Percentiles rank a stretch among this genome's conserved stretches.
These are phyloP conservation scores for Nomada ruficornis DNA, from an alignment of 2,888 invertebrate species.

Conservation along the genomic window DNA sequence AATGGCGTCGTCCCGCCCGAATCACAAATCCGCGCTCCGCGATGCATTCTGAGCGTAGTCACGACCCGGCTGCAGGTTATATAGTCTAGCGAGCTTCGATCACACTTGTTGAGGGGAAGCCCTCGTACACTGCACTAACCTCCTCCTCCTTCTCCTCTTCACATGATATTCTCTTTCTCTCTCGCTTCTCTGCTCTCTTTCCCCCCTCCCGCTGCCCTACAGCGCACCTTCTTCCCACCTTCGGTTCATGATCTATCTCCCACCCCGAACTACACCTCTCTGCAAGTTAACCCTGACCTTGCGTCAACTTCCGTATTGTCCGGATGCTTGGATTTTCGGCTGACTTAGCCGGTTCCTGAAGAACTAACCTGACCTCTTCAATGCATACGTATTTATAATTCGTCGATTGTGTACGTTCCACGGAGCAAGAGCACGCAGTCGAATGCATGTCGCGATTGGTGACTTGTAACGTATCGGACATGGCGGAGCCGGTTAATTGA, in stretches of 20 bases:
- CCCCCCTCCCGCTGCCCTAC: slow-evolving; percentile 25
- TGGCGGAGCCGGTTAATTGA: not conserved
- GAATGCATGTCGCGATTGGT: not conserved
- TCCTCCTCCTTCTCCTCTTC: slow-evolving; percentile 43
- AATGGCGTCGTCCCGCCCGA: slow-evolving; percentile 26
- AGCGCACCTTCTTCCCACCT: slow-evolving; percentile 64
- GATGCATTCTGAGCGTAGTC: slow-evolving; percentile 68
- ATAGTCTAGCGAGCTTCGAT: slow-evolving; percentile 72
- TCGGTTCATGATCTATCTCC: slow-evolving; percentile 70
- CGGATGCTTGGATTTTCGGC: slow-evolving; percentile 70
- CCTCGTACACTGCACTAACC: slow-evolving; percentile 59
- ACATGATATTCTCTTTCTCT: slow-evolving; percentile 50
- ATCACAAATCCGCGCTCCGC: slow-evolving; percentile 44
- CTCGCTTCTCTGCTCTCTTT: slow-evolving; percentile 34
- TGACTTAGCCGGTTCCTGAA: not conserved
- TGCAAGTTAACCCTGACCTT: slow-evolving; percentile 84
- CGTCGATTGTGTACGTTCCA: not conserved
- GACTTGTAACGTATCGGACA: not conserved
- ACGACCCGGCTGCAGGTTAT: slow-evolving; percentile 67
- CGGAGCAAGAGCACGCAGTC: too few relatives aligned
- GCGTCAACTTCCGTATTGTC: slow-evolving; percentile 82
- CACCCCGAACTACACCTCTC: slow-evolving; percentile 62
- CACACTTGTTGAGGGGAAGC: slow-evolving; percentile 79
- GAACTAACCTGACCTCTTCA: not conserved
- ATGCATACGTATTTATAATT: not conserved